Conservation (phyloP, 2,888 invertebrate species). For the Drosophila neotestacea region DNA sequence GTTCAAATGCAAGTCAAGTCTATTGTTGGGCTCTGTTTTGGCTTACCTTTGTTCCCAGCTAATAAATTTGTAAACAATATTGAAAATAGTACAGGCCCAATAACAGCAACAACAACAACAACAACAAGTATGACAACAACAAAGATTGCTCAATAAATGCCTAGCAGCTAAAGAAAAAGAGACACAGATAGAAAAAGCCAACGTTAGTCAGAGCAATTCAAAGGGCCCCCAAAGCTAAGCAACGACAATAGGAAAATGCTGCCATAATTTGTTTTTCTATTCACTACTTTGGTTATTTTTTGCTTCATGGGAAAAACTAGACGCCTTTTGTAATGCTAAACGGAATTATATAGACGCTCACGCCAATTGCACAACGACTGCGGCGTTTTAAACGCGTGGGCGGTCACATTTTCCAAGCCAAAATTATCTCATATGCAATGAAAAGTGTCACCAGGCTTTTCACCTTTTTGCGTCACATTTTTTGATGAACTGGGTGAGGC, state of each 20-base stretch:
- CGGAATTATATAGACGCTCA: conserved; percentile 77
- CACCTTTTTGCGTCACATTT: conserved; percentile 37
- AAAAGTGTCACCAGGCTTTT: conserved; percentile 56
- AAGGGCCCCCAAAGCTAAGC: conserved; percentile 57
- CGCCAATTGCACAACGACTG: conserved; percentile 75
- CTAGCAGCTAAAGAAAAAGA: conserved; percentile 45
- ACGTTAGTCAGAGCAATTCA: conserved; percentile 51
- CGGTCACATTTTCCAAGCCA: conserved; percentile 21
- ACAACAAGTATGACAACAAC: conserved; percentile 17
- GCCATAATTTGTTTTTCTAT: conserved; percentile 70
- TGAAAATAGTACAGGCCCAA: conserved; percentile 61
- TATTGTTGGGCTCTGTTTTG: conserved; percentile 49
- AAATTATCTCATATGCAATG: conserved; percentile 8
- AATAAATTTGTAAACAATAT: conserved; percentile 78
- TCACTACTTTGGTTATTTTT: conserved; percentile 20
- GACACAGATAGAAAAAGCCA: conserved; percentile 17
- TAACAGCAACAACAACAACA: conserved; percentile 28
- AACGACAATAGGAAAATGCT: conserved; percentile 75
- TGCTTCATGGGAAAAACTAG: conserved; percentile 69
- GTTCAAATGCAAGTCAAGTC: conserved; percentile 40
- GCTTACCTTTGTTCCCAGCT: conserved; percentile 66
- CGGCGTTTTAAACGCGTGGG: conserved; percentile 29
- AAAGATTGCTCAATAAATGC: conserved; percentile 66
- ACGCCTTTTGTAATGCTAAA: conserved; percentile 72
- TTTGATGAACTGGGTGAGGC: conserved; percentile 42